Evolutionary conservation across 2,797 vertebrate genomes (phyloP), one percentile per base, ranked within the genome.

Genomic region (Tangara arthus): DNA sequence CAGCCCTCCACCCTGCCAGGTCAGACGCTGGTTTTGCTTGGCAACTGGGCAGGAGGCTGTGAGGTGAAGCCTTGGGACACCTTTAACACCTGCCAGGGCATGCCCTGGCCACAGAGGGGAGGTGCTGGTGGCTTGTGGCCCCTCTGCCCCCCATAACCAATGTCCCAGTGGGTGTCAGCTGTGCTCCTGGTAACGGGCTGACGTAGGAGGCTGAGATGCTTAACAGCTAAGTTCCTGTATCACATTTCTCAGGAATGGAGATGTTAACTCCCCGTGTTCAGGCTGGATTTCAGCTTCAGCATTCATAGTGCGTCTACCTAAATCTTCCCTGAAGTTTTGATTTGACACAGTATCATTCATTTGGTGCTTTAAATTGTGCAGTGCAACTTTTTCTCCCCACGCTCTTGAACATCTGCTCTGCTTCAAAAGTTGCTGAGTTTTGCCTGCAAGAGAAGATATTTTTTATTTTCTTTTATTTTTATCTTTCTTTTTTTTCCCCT

Each of bases 251-350:
- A 73, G 87, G 73, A 93, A 70, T 0, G 2, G 87, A 81, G 59
- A 79, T 17, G 11, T 68, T 87, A 93, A 89, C 37, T 89, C 21
- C 32, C 46, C 9, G 0, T 26, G 30, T 56, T 93, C 93, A 90
- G 85, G 64, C 34, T 57, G 53, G 66, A 86, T 90, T 96, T 88
- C 69, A 90, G 63, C 21, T 90, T 73, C 76, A 81, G 34, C 49
- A 53, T 68, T 88, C 39, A 26, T 30, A 66, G 14, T 88, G 44
- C 32, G 26, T 37, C 41, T 73, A 88, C 79, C 47, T 84, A 93
- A 96, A 94, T 94, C 76, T 93, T 39, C 65, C 79, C 63, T 32
- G 72, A 95, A 88, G 69, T 86, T 97, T 89, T 69, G 64, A 91
- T 96, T 93, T 0, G 57, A 66, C 76, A 91, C 59, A 60, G 79